Evolutionary conservation across 2,113 vertebrate species (phyloP), one percentile per base, ranked within the genome.

Genomic region (Vombatus ursinus): DNA sequence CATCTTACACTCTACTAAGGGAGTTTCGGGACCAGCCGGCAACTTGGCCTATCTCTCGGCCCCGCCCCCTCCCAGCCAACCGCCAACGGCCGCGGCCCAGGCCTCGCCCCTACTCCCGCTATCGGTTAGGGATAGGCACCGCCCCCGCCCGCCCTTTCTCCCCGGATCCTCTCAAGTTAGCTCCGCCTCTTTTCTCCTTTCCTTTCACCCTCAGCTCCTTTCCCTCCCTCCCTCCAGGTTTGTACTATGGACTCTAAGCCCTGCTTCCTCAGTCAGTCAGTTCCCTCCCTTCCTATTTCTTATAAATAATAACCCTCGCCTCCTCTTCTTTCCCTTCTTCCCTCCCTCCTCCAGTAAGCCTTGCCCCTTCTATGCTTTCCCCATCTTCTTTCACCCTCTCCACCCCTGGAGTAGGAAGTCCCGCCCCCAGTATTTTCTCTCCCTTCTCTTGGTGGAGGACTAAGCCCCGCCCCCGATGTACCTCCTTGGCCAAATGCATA

Each of bases 1-100:
- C 98, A 98, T 98, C 98, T 98, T 98, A 95, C 92, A 96, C 96
- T 96, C 96, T 96, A 96, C 98, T 98, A 97, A n/a, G 97, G 97
- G 98, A 98, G 98, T 98, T 98, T 97, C 98, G 97, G 98, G 97
- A 96, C 57, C 26, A 91, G 50, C 96, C 96, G 94, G 94, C 94
- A 93, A 92, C 96, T 0, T 97, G 96, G 96, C 98, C 97, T 96
- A 92, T 92, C 28, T 52, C 1, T 0, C 3, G 7, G 96, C 97
- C 0, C 0, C 0, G 0, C 0, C 28, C 93, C 54, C 97, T 92
- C 97, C 98, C 94, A 37, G 68, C 61, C 61, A 68, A 68, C 61
- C 61, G 61, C 61, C 61, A 68, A 68, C 0, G 0, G 0, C 26
- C 93, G 51, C 96, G 93, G 97, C 98, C 95, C 31, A 37, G 50